Percentiles rank a stretch among this genome's conserved stretches.
phyloP scores from a whole-genome alignment of 2,797 vertebrate genomes.

The Tragopan temminckii region DNA sequence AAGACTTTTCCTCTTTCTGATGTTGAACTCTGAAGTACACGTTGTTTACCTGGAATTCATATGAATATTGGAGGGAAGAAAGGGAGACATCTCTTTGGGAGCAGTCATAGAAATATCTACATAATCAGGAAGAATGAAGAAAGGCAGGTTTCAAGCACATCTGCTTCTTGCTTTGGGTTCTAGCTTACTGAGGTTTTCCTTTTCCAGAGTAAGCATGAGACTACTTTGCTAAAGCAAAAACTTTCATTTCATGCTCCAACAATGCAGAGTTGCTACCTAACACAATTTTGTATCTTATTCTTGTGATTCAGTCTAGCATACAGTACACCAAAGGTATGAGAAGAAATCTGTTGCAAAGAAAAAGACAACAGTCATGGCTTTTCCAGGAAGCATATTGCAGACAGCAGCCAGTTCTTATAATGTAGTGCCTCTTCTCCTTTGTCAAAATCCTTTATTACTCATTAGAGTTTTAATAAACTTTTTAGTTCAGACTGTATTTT shows the following conservation, averaged over 20 bases:
- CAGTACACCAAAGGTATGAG: neutral
- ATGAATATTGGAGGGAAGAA: neutral
- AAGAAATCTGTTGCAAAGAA: neutral
- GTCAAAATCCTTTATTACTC: neutral
- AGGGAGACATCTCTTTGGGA: neutral
- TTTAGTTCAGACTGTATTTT: conserved; percentile 6
- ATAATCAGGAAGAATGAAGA: neutral
- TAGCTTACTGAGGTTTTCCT: neutral
- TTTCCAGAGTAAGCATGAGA: neutral
- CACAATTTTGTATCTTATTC: neutral
- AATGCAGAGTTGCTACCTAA: neutral
- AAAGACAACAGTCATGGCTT: neutral
- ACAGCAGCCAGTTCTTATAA: neutral
- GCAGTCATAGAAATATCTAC: neutral
- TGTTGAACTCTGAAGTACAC: neutral
- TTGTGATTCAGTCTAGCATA: neutral
- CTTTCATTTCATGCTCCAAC: neutral
- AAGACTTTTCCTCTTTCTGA: neutral
- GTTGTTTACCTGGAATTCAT: neutral
- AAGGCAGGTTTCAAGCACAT: neutral
- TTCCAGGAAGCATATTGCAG: neutral
- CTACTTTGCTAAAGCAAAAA: neutral
- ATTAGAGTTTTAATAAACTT: conserved; percentile 34
- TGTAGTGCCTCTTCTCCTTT: neutral
- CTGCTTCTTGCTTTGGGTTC: neutral